Evolutionary conservation across 1,140 invertebrate species (phyloP).

Genomic region (Delia radicum): DNA sequence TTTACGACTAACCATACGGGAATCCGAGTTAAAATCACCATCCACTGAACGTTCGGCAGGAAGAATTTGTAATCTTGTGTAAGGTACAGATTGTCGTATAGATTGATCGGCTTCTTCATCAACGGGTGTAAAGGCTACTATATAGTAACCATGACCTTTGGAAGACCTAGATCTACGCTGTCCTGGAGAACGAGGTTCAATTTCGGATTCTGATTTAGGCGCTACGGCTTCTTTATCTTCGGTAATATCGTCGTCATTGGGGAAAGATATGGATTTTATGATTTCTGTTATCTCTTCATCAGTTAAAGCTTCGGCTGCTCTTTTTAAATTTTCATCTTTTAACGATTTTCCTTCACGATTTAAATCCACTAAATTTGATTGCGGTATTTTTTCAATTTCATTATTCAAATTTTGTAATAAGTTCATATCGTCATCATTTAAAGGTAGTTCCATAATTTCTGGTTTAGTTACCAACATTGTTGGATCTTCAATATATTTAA

Average conservation of each 20-base stretch:
- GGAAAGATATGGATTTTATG: constrained; percentile 24
- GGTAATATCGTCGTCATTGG: background rate
- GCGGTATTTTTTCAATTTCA: background rate
- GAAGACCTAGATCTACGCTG: background rate
- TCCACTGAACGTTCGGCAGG: constrained; percentile 23
- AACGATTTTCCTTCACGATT: background rate
- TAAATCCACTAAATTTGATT: background rate
- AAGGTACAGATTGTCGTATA: background rate
- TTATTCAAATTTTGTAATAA: background rate
- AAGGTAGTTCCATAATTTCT: background rate
- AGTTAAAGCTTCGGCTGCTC: background rate
- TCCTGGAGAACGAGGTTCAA: background rate
- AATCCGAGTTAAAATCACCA: background rate
- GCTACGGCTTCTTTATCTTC: background rate
- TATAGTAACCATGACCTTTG: constrained; percentile 17
- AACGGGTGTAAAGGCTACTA: constrained; percentile 23
- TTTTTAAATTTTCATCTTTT: background rate
- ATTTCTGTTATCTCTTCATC: constrained; percentile 27
- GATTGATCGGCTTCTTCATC: background rate
- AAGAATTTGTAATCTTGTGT: constrained; percentile 27
- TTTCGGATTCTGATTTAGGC: background rate
- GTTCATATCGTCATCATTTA: constrained; percentile 18
- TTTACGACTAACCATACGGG: constrained; percentile 4
- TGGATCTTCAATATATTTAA: too few species aligned
- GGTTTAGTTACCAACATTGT: too few species aligned